Evolutionary conservation across 2,888 invertebrate species (phyloP), one percentile per base, ranked within the genome.

Genomic region (Oxytorus armatus): DNA sequence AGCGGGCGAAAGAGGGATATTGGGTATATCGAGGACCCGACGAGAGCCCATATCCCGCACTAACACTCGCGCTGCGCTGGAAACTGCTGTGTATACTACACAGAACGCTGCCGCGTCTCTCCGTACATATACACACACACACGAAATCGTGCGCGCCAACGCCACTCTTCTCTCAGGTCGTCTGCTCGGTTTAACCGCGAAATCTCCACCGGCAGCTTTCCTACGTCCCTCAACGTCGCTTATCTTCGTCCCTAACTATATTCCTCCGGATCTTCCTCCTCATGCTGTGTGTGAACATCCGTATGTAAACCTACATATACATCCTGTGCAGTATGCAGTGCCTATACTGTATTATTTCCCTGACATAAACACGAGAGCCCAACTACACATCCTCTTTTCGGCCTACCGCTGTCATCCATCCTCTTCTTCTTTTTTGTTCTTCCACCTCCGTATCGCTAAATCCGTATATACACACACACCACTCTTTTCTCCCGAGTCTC

Each of bases 81-180:
- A 76, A 78, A 81, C 72, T 70, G 61, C 76, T 42, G 65, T 63
- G 11, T 25, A 44, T 25, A 29, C 33, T 47, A 10, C 18, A 10
- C 33, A n/a, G n/a, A n/a, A n/a, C n/a, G n/a, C n/a, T n/a, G n/a
- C n/a, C n/a, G n/a, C n/a, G n/a, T n/a, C n/a, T n/a, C n/a, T n/a
- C n/a, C n/a, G n/a, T 36, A 29, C 36, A 36, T 23, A 21, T 47
- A 39, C 76, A n/a, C n/a, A n/a, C n/a, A n/a, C n/a, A n/a, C n/a
- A n/a, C n/a, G n/a, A 73, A 73, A 84, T 79, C 77, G 76, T 79
- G 82, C 78, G 73, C 82, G 77, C 72, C 68, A 69, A 42, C 29
- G 16, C 68, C 29, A 11, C 68, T 42, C 69, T 70, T n/a, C 42
- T 29, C 16, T 63, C 76, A 51, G n/a, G 39, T 65, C 25, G 29